Evolutionary conservation across 2,113 vertebrate genomes (phyloP).

Genomic region (Turnix velox): DNA sequence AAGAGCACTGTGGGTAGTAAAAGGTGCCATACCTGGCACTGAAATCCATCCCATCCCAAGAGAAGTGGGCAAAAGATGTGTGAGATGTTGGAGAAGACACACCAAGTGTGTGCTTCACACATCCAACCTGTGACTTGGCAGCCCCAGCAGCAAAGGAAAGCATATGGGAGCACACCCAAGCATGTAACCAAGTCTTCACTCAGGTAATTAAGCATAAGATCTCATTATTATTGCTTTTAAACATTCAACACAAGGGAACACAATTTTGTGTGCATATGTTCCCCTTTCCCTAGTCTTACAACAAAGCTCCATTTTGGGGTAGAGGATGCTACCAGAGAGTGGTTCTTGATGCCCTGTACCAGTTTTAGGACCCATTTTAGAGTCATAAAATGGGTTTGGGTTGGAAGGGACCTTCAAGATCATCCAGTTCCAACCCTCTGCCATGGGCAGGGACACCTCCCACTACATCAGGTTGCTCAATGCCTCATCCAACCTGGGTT

Average conservation of each 20-base stretch:
- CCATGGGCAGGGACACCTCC: too few relatives aligned
- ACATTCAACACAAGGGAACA: neutral
- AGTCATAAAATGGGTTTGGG: too few relatives aligned
- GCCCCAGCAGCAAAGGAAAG: neutral
- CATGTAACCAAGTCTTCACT: neutral
- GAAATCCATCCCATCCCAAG: neutral
- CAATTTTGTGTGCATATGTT: neutral
- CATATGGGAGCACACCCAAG: neutral
- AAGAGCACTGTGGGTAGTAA: neutral
- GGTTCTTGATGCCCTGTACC: neutral
- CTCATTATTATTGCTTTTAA: neutral
- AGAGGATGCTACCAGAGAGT: too few relatives aligned
- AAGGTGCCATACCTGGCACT: accelerated
- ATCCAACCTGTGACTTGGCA: accelerated
- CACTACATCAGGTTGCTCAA: too few relatives aligned
- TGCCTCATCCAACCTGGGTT: too few relatives aligned
- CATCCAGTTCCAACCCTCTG: too few relatives aligned
- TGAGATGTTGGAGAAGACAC: neutral
- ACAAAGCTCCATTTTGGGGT: neutral
- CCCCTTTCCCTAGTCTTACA: neutral
- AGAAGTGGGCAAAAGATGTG: neutral
- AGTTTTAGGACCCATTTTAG: neutral
- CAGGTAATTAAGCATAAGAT: neutral
- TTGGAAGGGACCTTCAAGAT: too few relatives aligned
- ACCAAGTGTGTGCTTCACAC: accelerated